A percentile compares a stretch with the other conserved stretches of the same genome.
These are phyloP conservation scores for Acridotheres tristis DNA, from an alignment of 2,797 vertebrate genomes.

Conservation along the genomic window DNA sequence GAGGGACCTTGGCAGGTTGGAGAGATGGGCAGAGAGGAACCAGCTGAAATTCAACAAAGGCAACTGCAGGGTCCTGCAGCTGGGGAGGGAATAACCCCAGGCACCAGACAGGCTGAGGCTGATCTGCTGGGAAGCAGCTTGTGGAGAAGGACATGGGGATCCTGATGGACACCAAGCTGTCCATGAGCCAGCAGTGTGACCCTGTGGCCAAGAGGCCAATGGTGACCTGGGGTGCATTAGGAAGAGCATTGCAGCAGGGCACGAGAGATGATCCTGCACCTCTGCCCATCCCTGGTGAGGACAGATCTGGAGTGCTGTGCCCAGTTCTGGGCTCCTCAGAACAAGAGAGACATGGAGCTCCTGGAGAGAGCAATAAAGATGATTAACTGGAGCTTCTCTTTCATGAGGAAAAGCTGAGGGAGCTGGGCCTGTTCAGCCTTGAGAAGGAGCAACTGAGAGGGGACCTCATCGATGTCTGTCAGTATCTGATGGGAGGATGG, in stretches of 20 bases:
- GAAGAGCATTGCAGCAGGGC: neutral
- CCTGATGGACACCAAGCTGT: neutral
- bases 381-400: neutral
- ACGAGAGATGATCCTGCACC: neutral
- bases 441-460: neutral
- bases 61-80: neutral
- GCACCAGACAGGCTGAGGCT: neutral
- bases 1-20: neutral
- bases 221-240: neutral
- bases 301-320: neutral
- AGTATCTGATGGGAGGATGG: neutral
- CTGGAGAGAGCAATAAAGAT: neutral
- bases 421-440: neutral
- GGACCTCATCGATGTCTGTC: neutral
- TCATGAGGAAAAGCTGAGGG: neutral
- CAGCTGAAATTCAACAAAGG: neutral
- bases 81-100: neutral
- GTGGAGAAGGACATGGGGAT: accelerated
- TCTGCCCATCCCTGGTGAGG: neutral
- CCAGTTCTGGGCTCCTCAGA: neutral
- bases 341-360: neutral
- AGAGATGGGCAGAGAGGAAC: neutral
- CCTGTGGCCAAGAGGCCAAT: neutral
- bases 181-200: neutral
- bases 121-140: neutral